Base-by-base conservation (phyloP, 2,888 invertebrate genomes). In the Pseudolycoriella hygida region DNA sequence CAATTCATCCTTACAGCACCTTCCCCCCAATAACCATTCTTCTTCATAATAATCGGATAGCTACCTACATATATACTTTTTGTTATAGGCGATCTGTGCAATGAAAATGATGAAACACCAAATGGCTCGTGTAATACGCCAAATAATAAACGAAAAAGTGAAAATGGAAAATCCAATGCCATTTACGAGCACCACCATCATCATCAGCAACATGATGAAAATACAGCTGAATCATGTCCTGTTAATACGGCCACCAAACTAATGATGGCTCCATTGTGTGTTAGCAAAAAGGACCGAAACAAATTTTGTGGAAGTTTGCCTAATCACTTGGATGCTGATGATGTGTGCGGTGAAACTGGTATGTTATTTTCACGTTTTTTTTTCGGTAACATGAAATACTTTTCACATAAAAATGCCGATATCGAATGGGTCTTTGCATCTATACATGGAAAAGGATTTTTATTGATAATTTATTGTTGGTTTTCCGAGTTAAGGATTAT, bases 241-340 rank as follows among this genome's bases (percentile, higher is more conserved):
- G 15, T 20, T 8, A 42, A 42, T 32, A 17, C 40, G 12, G 37
- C 37, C 40, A 46, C 39, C 43, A 43, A 46, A 48, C 44, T 49
- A 46, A 49, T 47, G 43, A 45, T 45, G 43, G 44, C 47, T 15
- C 45, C 46, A 20, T 43, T 42, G 43, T 45, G 45, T 45, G 46
- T 45, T 42, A 47, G 47, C 20, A 50, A 44, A 45, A 49, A 50
- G 37, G 51, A 53, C 45, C 47, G 51, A 25, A 52, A 53, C 43
- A 53, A 52, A 46, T 49, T 53, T 43, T 50, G 50, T 48, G 53
- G 52, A 20, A 52, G 52, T 48, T 44, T 53, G 37, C 53, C 53
- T 25, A 53, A 52, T 50, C 50, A 53, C 47, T 47, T 53, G 44
- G 53, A 53, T 48, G 42, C 46, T 14, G 53, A 52, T 47, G 44